Base-by-base conservation (phyloP, 2,888 invertebrate genomes). In the Chymomyza fuscimana region DNA sequence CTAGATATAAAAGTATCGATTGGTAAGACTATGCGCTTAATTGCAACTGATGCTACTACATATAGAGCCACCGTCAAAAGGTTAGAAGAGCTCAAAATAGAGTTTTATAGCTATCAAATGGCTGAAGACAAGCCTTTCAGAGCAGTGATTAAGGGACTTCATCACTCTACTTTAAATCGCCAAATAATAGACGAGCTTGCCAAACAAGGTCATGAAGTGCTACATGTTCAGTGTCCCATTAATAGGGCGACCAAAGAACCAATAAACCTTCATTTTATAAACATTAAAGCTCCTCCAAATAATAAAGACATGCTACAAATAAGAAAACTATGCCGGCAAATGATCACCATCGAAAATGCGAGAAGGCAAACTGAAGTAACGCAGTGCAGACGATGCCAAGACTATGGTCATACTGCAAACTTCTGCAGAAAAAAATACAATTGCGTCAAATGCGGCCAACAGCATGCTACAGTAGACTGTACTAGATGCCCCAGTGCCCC, bases 331-430 rank as follows among this genome's bases (percentile, higher is more conserved):
- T n/a, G 16, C 10, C 19, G 50, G 19, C 65, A 65, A 58, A 36
- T 22, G 19, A 19, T 65, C n/a, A n/a, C 19, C 10, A 40, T 65
- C 2, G 65, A 65, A 25, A 6, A 46, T n/a, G 19, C 19, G n/a
- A 40, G 25, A 59, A 65, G 10, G 32, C 19, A 19, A 19, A 19
- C 19, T 25, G 59, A 59, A 12, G 2, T 56, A 16, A 6, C 59
- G 9, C 65, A 50, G n/a, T 65, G 65, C 50, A 25, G 9, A n/a
- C 36, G 65, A 12, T 65, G 65, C 59, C 59, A 65, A 16, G n/a
- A 59, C 22, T 65, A 54, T 22, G 65, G 65, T 7, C 65, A 65
- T 32, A 59, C 59, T 25, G 50, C 65, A 22, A 40, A 29, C 15
- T 65, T 15, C 40, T 58, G 59, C 46, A 36, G 59, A 16, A 16